A percentile compares a stretch with the other conserved stretches of the same genome.
phyloP scores from a whole-genome alignment of 2,797 vertebrate genomes.

The Phataginus tricuspis region DNA sequence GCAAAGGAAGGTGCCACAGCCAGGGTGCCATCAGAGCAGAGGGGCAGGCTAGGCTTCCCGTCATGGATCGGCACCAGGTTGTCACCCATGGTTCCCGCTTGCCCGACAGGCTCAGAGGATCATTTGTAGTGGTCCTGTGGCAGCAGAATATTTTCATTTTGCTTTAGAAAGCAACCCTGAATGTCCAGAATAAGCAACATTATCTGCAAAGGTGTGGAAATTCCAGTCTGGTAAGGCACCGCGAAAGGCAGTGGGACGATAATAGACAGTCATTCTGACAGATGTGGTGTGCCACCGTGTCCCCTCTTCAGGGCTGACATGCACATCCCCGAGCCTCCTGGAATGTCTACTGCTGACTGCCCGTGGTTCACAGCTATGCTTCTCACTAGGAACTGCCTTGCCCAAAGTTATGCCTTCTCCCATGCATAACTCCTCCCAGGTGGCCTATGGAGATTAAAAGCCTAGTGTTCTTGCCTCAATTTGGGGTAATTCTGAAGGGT shows the following conservation, averaged over 20 bases:
- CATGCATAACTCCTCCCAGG: background rate
- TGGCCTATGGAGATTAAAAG: background rate
- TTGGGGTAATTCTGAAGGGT: background rate
- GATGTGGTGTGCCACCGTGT: background rate
- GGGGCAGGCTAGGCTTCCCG: background rate
- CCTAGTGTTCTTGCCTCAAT: background rate
- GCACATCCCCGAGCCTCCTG: background rate
- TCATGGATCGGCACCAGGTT: background rate
- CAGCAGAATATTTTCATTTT: background rate
- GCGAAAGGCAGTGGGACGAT: background rate
- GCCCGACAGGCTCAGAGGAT: background rate
- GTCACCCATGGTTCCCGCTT: background rate
- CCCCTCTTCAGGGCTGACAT: background rate
- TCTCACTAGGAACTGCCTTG: background rate
- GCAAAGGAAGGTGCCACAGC: background rate
- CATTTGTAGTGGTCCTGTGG: background rate
- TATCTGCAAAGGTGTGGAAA: background rate
- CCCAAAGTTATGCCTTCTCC: background rate
- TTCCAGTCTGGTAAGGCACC: background rate
- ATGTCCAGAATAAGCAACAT: background rate
- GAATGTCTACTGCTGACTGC: background rate
- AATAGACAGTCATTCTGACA: background rate
- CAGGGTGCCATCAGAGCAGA: background rate
- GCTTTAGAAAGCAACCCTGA: background rate
- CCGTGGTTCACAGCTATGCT: background rate